Conservation (phyloP, 2,888 invertebrate species). For the Cheilosia vulpina region DNA sequence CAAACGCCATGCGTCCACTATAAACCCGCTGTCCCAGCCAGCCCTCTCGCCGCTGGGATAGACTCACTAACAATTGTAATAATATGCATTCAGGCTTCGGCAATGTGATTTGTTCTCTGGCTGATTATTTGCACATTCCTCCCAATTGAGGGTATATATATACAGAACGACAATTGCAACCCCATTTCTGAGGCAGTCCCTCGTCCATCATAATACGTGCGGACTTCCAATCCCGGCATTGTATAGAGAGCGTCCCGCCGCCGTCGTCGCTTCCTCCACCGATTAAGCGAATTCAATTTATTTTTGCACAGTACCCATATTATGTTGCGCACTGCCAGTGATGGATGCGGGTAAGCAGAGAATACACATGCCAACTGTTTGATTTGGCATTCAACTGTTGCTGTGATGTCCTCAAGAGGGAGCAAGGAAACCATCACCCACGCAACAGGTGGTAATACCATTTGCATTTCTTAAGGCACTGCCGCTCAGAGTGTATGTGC, state of each 20-base stretch:
- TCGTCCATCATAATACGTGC: slow-evolving; percentile 20
- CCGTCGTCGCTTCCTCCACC: slow-evolving; percentile 29
- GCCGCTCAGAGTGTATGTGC: background rate
- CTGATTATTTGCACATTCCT: slow-evolving; percentile 72
- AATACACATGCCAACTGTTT: slow-evolving; percentile 29
- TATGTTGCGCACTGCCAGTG: slow-evolving; percentile 29
- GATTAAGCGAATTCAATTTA: slow-evolving; percentile 68
- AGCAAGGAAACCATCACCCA: background rate
- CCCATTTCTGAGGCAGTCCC: slow-evolving; percentile 55
- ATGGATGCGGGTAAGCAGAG: slow-evolving; percentile 24
- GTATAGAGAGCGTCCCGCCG: slow-evolving; percentile 26
- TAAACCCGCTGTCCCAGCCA: slow-evolving; percentile 40
- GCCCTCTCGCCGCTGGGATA: background rate
- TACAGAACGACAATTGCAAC: slow-evolving; percentile 62
- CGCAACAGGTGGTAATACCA: slow-evolving; percentile 16
- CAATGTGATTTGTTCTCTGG: slow-evolving; percentile 59
- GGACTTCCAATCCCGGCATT: slow-evolving; percentile 23
- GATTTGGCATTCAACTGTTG: slow-evolving; percentile 56
- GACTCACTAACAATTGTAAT: slow-evolving; percentile 17
- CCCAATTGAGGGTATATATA: slow-evolving; percentile 56
- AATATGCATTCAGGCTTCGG: slow-evolving; percentile 66
- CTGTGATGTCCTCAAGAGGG: slow-evolving; percentile 36
- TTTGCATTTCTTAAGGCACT: slow-evolving; percentile 26
- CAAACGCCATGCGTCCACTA: slow-evolving; percentile 68
- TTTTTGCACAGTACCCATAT: slow-evolving; percentile 30